A percentile compares a stretch with the other conserved stretches of the same genome.
phyloP scores from a whole-genome alignment of 2,113 vertebrate genomes.

The Hymenochirus boettgeri region DNA sequence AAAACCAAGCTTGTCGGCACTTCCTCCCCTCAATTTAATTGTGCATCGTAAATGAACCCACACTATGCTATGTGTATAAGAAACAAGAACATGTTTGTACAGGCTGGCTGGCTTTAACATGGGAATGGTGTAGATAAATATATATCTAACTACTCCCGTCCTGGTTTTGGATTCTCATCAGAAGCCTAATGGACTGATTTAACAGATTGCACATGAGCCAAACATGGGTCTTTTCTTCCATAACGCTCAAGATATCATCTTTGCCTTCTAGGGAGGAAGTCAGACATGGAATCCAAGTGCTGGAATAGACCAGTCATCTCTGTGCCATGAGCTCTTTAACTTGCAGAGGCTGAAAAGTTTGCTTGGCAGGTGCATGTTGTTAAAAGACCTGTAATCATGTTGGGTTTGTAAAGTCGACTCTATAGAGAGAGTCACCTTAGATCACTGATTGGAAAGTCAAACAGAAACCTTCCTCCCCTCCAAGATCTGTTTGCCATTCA shows the following conservation, averaged over 20 bases:
- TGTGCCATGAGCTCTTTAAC: neutral
- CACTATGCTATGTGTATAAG: neutral
- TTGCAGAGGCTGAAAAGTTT: neutral
- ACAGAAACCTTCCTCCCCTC: neutral
- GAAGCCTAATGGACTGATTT: constrained; percentile 34
- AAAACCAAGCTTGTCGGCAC: constrained; percentile 23
- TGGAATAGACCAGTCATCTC: neutral
- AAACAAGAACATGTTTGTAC: neutral
- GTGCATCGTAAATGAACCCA: neutral
- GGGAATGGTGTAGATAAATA: neutral
- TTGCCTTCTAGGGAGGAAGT: constrained; percentile 37
- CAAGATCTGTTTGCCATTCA: constrained; percentile 33
- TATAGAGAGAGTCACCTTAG: constrained; percentile 14
- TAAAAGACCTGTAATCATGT: constrained; percentile 19
- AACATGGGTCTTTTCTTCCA: constrained; percentile 38
- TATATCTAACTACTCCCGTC: constrained; percentile 16
- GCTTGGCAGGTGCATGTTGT: constrained; percentile 23
- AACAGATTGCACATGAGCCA: constrained; percentile 36
- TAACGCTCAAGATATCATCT: neutral
- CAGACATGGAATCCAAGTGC: neutral
- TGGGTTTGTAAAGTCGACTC: neutral
- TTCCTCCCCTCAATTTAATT: constrained; percentile 3
- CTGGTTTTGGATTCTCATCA: constrained; percentile 24
- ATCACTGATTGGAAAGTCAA: neutral
- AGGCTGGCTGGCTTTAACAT: neutral